Base-by-base conservation (phyloP, 2,888 invertebrate species). In the Amitus sp. region DNA sequence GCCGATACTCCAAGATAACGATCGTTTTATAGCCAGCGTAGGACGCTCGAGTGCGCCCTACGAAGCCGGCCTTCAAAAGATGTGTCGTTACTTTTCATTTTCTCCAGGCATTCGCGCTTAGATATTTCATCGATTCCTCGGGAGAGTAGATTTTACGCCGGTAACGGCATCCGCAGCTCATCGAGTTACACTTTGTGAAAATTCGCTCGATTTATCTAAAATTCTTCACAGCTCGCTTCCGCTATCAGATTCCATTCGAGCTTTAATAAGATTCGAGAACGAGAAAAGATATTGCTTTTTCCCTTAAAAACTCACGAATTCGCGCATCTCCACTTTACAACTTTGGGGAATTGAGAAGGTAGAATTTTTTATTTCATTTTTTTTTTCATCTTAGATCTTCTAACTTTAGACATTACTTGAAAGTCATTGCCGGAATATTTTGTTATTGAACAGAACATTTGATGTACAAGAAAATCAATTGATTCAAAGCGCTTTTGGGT, bases 221-320 rank as follows among this genome's bases (percentile, higher is more conserved):
- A 73, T 71, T 73, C 71, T 72, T 75, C 75, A 74, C 74, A 77
- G 72, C 73, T 63, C 67, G 63, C 67, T 70, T 68, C 69, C 69
- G 33, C 33, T 66, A 60, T n/a, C 56, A 63, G 64, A 72, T 73
- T 68, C 69, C 47, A 70, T 73, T 74, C 72, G 69, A 63, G 60
- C 54, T 59, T 67, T 67, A 74, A 74, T 74, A 71, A 76, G 70
- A 70, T 62, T 62, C 57, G 45, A 47, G 34, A 39, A 28, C 49
- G 56, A 61, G 48, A 61, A 28, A 50, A 52, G 30, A 45, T 47
- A 51, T 55, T 50, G 49, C 39, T 33, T 56, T 52, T 56, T 40
- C n/a, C n/a, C n/a, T n/a, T n/a, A n/a, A n/a, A n/a, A n/a, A n/a
- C n/a, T n/a, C n/a, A n/a, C n/a, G n/a, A n/a, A n/a, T n/a, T n/a